Base-by-base conservation (phyloP, 92 coral and sea anemone species). In the Epizoanthus scotinus region DNA sequence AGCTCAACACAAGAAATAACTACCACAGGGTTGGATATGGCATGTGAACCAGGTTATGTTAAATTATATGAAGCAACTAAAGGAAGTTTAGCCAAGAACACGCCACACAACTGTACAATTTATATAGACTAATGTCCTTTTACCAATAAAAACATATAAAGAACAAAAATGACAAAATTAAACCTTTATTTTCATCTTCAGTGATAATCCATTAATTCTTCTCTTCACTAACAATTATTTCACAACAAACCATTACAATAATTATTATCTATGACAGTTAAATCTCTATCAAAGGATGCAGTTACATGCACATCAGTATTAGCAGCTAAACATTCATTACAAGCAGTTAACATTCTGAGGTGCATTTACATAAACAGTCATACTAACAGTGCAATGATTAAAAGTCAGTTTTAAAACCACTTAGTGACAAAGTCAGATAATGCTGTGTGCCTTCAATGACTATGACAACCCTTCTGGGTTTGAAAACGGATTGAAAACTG, bases 81-180 rank as follows among this genome's bases (percentile, higher is more conserved):
- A 31, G 24, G n/a, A n/a, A 36, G 22, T 64, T 64, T 29, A 8
- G 61, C 7, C 55, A 53, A 25, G 62, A 71, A 29, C 7, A 71
- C 62, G 53, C 40, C 7, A 71, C 62, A 71, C 40, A 53, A 19
- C 15, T n/a, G n/a, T n/a, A 53, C 42, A 50, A 47, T 47, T 14
- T 13, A 47, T 47, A 12, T 47, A 47, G 52, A 47, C 15, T 44
- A 44, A 44, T 44, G 52, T 44, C 15, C 6, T 44, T 44, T 44
- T 3, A 71, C 12, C 20, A 52, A 53, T 6, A 12, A 71, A 71
- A 63, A 62, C 67, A 64, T 60, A 65, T 24, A 27, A 55, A 73
- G 68, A 77, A 78, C 52, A 54, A 56, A 60, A 71, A 60, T 78
- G 75, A 63, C 89, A 80, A 85, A 86, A 81, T 86, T 86, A 86